Percentiles rank a stretch among this genome's conserved stretches.
phyloP scores from a whole-genome alignment of 92 coral and sea anemone genomes.

The Epizoanthus fatuus region DNA sequence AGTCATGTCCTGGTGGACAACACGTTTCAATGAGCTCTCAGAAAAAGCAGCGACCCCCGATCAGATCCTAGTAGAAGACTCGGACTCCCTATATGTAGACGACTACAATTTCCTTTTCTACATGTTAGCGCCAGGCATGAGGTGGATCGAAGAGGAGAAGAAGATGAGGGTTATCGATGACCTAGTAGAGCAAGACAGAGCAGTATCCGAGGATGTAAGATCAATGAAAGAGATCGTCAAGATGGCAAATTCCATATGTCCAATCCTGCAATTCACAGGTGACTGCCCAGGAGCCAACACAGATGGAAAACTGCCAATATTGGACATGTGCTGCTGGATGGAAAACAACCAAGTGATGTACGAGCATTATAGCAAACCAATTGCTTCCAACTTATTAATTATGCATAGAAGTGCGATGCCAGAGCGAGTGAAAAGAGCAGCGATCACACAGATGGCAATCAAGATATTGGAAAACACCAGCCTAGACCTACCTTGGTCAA shows the following conservation, averaged over 20 bases:
- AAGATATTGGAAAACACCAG: no score
- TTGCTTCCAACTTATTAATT: no score
- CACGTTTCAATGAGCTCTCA: slow-evolving; percentile 2
- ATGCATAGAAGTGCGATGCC: no score
- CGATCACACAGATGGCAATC: no score
- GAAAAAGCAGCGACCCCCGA: not conserved
- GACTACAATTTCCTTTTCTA: slow-evolving; percentile 24
- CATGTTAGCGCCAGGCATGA: slow-evolving; percentile 2
- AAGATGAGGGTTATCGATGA: not conserved
- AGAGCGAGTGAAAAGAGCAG: no score
- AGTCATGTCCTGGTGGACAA: slow-evolving; percentile 24
- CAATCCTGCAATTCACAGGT: not conserved
- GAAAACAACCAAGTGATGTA: no score
- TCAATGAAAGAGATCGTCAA: slow-evolving; percentile 1
- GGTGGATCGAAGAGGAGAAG: slow-evolving; percentile 10
- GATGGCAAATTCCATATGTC: slow-evolving; percentile 4
- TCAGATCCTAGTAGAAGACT: slow-evolving; percentile 17
- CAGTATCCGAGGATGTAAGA: not conserved
- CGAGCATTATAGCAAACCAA: no score
- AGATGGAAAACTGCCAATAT: not conserved
- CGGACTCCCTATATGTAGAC: slow-evolving; percentile 26
- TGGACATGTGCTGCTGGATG: not conserved
- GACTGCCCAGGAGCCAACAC: not conserved
- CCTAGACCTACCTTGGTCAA: no score
- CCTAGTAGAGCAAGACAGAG: not conserved